These are phyloP conservation scores for Microtus montanus DNA, from an alignment of 2,113 vertebrate species.

Conservation along the genomic window DNA sequence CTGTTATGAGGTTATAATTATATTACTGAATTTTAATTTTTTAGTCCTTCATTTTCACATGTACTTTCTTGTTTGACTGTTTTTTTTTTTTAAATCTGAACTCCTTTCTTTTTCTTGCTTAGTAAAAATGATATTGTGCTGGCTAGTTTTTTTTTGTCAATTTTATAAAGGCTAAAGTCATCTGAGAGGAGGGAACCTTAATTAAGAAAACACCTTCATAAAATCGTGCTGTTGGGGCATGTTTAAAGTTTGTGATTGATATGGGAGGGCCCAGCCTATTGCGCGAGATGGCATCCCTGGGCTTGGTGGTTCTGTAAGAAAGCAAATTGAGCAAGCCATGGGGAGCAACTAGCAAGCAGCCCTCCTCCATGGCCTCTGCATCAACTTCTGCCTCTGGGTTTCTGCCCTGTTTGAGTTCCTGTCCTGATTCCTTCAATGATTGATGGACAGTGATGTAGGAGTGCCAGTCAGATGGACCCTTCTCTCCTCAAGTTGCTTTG, in stretches of 20 bases:
- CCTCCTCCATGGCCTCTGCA: not conserved
- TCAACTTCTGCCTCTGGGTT: not conserved
- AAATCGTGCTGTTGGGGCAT: not conserved
- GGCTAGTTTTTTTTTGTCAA: not conserved
- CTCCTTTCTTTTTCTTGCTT: slow-evolving; percentile 3
- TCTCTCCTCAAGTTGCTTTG: not conserved
- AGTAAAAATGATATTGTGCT: not conserved
- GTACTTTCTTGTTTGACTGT: slow-evolving; percentile 8
- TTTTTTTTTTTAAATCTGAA: not conserved
- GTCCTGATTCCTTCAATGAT: not conserved
- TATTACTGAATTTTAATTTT: slow-evolving; percentile 34
- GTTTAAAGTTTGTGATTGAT: not conserved
- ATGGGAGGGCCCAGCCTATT: not conserved
- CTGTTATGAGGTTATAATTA: not conserved
- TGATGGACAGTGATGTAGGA: not conserved
- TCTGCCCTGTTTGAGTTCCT: not conserved
- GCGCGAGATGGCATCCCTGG: not conserved
- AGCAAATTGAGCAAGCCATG: not conserved
- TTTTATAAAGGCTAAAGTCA: not conserved
- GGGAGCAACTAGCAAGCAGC: not conserved
- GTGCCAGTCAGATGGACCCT: not conserved
- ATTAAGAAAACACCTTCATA: not conserved
- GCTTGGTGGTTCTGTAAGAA: not conserved
- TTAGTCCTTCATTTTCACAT: not conserved
- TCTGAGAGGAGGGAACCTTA: not conserved